Evolutionary conservation across 1,140 invertebrate species (phyloP), one percentile per base, ranked within the genome.

Genomic region (Eubasilissa regina): DNA sequence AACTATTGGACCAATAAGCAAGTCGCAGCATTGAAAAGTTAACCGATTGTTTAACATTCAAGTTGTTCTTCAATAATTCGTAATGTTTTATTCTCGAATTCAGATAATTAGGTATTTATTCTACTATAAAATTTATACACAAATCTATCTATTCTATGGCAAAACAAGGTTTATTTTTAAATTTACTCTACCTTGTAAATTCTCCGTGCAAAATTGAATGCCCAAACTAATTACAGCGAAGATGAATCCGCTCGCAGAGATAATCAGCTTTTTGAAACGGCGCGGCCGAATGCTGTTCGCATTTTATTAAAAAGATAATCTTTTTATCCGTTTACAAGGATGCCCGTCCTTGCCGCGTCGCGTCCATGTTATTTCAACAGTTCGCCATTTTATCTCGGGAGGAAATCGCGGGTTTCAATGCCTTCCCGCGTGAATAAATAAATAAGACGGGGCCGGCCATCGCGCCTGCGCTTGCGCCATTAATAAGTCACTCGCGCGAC

Each of bases 381-480:
- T 62, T 15, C 53, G 62, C 53, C 55, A 10, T 51, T 72, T 66
- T 76, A 80, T 80, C 78, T 48, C n/a, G 6, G 43, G 48, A 60
- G 73, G 72, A 80, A 80, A 76, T 79, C 77, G 68, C 77, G 73
- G 75, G 60, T 70, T 80, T 80, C 78, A 80, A 80, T 76, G 73
- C 60, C 70, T 80, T 48, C 64, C 77, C 53, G 48, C 19, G 53
- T 35, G 60, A 64, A 64, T 64, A 44, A 51, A 76, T 80, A 80
- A 80, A 80, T 70, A 80, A 76, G 72, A 35, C n/a, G n/a, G 17
- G 43, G 48, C 78, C 48, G 56, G 15, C 62, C 66, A 51, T 58
- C 21, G 75, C 25, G 25, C 25, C 25, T 35, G 25, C 25, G 25
- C 25, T 45, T 47, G 76, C 53, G 21, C 73, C 78, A 80, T 80